Conservation (phyloP, 2,113 vertebrate genomes). For the Steatornis caripensis region DNA sequence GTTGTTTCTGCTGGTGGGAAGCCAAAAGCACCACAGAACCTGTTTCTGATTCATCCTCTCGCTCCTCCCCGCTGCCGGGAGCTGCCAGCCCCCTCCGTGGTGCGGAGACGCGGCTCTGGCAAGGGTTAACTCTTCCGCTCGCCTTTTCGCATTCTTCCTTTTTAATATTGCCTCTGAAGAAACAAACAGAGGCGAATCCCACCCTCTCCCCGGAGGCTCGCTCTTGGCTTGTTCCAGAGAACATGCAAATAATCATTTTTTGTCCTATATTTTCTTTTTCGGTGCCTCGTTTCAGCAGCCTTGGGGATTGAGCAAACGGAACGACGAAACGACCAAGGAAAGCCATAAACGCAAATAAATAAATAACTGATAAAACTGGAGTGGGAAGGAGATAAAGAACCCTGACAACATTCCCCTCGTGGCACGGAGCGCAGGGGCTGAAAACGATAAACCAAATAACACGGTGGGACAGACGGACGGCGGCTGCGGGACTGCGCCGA, state of each 20-base stretch:
- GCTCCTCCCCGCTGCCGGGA: background rate
- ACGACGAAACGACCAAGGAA: background rate
- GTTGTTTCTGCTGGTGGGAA: background rate
- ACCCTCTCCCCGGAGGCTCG: background rate
- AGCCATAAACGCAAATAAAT: constrained; percentile 25
- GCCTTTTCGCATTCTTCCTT: background rate
- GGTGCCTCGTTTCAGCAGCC: background rate
- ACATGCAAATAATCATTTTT: constrained; percentile 27
- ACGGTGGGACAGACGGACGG: background rate
- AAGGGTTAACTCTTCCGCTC: constrained; percentile 42
- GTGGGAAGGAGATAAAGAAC: background rate
- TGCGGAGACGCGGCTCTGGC: background rate
- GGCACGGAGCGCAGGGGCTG: background rate
- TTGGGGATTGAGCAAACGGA: background rate
- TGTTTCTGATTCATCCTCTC: background rate
- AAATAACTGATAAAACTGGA: background rate
- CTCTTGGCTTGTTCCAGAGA: constrained; percentile 3
- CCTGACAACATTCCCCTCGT: background rate
- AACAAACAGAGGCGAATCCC: constrained; percentile 56
- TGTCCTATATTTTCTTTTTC: background rate
- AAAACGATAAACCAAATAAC: background rate
- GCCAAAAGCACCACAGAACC: background rate
- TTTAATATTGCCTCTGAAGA: constrained; percentile 26
- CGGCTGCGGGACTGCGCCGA: background rate
- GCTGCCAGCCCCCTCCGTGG: background rate